Base-by-base conservation (phyloP, 1,140 invertebrate species). In the Hermatobates lingyangjiaoensis region DNA sequence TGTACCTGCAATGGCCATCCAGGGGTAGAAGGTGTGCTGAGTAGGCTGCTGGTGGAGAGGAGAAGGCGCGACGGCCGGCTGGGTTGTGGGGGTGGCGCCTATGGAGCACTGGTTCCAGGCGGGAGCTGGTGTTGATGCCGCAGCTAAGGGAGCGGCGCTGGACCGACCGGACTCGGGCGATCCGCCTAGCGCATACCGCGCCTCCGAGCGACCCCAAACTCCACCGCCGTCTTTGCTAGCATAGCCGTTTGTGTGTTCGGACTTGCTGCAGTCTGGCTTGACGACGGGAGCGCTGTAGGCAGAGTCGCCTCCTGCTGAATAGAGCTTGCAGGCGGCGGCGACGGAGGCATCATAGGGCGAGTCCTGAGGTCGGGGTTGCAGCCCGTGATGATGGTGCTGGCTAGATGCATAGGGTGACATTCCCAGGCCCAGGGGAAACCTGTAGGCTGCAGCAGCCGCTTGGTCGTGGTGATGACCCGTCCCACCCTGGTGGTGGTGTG, bases 1-100 rank as follows among this genome's bases (percentile, higher is more conserved):
- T 48, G 40, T 54, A 92, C 89, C 89, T 90, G 89, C 88, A 75
- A 93, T 92, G 71, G 88, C 88, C 89, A 93, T 93, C 89, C 89
- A 92, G 56, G 89, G 89, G 72, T 93, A 93, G 73, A 93, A 92
- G 63, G 87, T 91, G 75, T 91, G 87, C 68, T 85, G 89, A 62
- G 68, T 66, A 65, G 77, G 77, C 68, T 81, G 77, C 71, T 88
- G 85, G 64, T 87, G 83, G 58, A 86, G 79, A 67, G 86, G 86
- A 40, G 83, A 79, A 4, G 39, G 25, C 47, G 79, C 79, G 53
- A 80, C 79, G 44, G 66, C 58, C 60, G 81, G 77, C 66, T 83
- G 81, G 57, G 74, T 72, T 42, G 82, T 75, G 54, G 81, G 74
- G 48, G 82, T 74, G 65, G n/a, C n/a, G n/a, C 79, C 81, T 58